Evolutionary conservation across 2,113 vertebrate species (phyloP), one percentile per base, ranked within the genome.

Genomic region (Myotis yumanensis): DNA sequence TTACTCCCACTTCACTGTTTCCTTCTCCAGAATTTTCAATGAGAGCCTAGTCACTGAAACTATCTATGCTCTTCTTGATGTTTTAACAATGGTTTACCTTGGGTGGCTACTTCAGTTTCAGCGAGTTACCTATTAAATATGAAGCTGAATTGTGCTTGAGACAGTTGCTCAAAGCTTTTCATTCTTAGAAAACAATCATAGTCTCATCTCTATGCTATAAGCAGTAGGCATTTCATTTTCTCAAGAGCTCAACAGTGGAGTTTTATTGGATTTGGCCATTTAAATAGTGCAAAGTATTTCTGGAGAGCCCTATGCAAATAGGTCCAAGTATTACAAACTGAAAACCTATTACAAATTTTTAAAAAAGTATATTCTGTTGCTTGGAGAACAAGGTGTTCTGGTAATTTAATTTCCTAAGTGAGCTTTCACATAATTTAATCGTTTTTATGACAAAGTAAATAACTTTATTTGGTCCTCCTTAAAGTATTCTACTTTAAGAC

Each of bases 201-300:
- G 71, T 94, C 93, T 96, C 5, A 95, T 80, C 80, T 95, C 57
- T 52, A 77, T 75, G 83, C 66, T 81, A 7, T 94, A 86, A 23
- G 30, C 69, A 15, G 43, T 80, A 86, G 15, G 20, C 25, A 46
- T 95, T 95, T 95, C 57, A 95, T 97, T 95, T 96, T 97, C 51
- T 84, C 37, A 89, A 94, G 85, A 84, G 17, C 71, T 59, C 80
- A 95, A 90, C 35, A 79, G 64, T 17, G 72, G 73, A 96, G 40
- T 0, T 5, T 23, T 80, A 48, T 95, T 94, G 43, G 35, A 51
- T 89, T 59, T 83, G 32, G 76, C 79, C 2, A 0, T 91, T 97
- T 95, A 66, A 94, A 82, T 12, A 76, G 76, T 2, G 66, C 69
- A 96, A 86, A 43, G 51, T 20, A 1, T 94, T 95, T 92, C 93